Percentiles rank a stretch among this genome's conserved stretches.
These are phyloP conservation scores for Telmatherina bonti DNA, from an alignment of 2,797 vertebrate species.

Conservation along the genomic window DNA sequence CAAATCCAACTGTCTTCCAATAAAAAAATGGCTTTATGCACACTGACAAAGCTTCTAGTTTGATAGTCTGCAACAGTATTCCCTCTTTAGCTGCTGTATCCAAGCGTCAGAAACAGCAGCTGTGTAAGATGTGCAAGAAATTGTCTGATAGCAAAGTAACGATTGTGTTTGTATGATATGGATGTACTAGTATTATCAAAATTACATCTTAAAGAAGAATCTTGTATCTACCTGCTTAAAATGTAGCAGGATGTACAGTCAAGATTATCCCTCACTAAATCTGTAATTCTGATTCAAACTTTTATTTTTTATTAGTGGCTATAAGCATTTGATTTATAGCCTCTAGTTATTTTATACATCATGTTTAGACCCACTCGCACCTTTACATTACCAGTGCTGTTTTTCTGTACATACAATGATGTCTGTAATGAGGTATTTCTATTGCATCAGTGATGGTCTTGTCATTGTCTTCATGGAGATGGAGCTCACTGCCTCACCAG, in stretches of 20 bases:
- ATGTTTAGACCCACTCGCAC: conserved; percentile 43
- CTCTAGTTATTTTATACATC: not conserved
- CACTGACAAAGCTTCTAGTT: conserved; percentile 46
- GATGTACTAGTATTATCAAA: conserved; percentile 8
- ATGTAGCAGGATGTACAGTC: not conserved
- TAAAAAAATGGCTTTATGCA: conserved; percentile 43
- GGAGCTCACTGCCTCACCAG: conserved; percentile 57
- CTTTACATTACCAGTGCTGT: conserved; percentile 39
- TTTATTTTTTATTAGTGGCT: not conserved
- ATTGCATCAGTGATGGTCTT: conserved; percentile 27
- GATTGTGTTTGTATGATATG: not conserved
- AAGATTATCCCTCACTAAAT: conserved; percentile 22
- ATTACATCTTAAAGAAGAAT: conserved; percentile 13
- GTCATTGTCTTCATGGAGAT: conserved; percentile 65
- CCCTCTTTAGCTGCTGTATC: conserved; percentile 17
- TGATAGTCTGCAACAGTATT: conserved; percentile 20
- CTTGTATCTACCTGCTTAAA: not conserved
- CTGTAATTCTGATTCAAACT: not conserved
- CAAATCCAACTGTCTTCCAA: conserved; percentile 33
- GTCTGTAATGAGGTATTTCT: conserved; percentile 39
- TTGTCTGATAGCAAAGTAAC: not conserved
- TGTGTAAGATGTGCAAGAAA: not conserved
- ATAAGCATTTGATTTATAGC: not conserved
- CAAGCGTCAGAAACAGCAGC: conserved; percentile 14
- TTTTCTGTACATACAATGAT: conserved; percentile 46